A percentile compares a stretch with the other conserved stretches of the same genome.
These are phyloP conservation scores for Periophthalmodon schlosseri DNA, from an alignment of 2,113 vertebrate species.

Conservation along the genomic window DNA sequence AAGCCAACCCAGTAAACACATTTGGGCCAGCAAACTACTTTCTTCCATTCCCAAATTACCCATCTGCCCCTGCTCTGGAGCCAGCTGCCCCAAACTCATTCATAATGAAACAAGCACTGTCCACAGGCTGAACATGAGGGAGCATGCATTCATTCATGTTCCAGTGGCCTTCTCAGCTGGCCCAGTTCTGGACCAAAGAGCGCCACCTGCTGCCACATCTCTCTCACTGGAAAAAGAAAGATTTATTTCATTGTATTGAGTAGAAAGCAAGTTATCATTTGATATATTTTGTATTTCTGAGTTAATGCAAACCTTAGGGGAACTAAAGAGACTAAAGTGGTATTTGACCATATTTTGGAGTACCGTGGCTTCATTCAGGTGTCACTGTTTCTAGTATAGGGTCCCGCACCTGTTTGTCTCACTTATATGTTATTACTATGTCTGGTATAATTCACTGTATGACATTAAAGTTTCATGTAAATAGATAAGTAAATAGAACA, in stretches of 20 bases:
- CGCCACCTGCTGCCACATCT: conserved; percentile 46
- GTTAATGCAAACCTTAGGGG: too few species aligned
- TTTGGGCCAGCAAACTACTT: conserved; percentile 59
- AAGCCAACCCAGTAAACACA: conserved; percentile 57
- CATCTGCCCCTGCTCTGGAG: conserved; percentile 57
- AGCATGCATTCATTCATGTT: conserved; percentile 42
- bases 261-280: neutral
- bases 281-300: too few species aligned
- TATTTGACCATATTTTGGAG: too few species aligned
- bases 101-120: conserved; percentile 47
- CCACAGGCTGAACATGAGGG: conserved; percentile 1
- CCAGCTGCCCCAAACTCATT: conserved; percentile 63
- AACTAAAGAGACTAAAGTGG: too few species aligned
- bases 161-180: conserved; percentile 52
- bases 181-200: conserved; percentile 50
- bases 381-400: too few species aligned
- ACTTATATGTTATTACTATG: too few species aligned
- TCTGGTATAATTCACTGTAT: too few species aligned
- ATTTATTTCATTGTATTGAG: conserved; percentile 39
- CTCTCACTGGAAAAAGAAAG: conserved; percentile 55
- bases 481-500: too few species aligned
- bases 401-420: too few species aligned
- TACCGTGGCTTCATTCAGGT: too few species aligned
- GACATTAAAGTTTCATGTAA: too few species aligned
- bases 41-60: conserved; percentile 59